Evolutionary conservation across 2,797 vertebrate species (phyloP).

Genomic region (Melanotaenia trifasciata): DNA sequence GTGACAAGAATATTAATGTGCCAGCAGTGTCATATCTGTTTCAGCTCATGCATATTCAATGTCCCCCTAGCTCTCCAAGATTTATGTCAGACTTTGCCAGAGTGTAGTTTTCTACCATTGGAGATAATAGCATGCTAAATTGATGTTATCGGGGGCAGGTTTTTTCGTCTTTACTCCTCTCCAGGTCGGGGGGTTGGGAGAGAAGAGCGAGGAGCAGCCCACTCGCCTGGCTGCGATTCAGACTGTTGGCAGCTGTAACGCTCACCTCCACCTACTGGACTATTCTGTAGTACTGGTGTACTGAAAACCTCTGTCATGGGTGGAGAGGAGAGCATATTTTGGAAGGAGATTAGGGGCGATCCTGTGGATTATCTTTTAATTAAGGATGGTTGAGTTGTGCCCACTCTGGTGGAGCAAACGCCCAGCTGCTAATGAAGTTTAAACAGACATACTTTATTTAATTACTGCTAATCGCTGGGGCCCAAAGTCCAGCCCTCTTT

Average conservation of each 20-base stretch:
- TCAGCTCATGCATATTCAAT: constrained; percentile 98
- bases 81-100: constrained; percentile 99
- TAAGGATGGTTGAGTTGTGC: constrained; percentile 99
- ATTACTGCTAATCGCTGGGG: constrained; percentile 96
- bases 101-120: constrained; percentile 99
- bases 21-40: constrained; percentile 99
- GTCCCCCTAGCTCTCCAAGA: constrained; percentile 99
- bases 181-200: constrained; percentile 73
- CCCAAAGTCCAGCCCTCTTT: constrained; percentile 96
- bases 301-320: constrained; percentile 71
- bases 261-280: constrained; percentile 77
- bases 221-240: constrained; percentile 68
- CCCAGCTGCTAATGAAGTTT: constrained; percentile 99
- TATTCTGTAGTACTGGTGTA: constrained; percentile 62
- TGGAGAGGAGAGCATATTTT: constrained; percentile 90
- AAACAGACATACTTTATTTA: constrained; percentile 99
- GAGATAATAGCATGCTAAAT: constrained; percentile 99
- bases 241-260: constrained; percentile 61
- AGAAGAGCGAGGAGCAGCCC: constrained; percentile 75
- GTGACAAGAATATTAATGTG: constrained; percentile 99
- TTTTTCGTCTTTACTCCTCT: constrained; percentile 74
- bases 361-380: constrained; percentile 99
- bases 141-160: constrained; percentile 96
- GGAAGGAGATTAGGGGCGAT: constrained; percentile 94
- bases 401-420: constrained; percentile 96